phyloP scores from a whole-genome alignment of 2,888 invertebrate genomes.

The Cerastis rubricosa region DNA sequence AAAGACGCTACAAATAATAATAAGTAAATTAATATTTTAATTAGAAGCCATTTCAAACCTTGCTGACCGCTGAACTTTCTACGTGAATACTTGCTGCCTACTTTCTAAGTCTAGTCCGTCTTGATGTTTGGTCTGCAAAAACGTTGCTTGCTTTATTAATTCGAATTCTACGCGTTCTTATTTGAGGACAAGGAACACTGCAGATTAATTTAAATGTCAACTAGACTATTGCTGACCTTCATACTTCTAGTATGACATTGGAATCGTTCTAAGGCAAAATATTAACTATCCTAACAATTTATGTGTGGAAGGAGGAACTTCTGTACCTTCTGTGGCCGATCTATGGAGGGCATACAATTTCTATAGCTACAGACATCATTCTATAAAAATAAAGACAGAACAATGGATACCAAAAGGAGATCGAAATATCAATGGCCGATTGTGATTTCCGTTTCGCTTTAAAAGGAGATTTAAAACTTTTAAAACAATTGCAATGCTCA shows the following conservation, averaged over 20 bases:
- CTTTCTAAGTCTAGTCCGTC: slow-evolving; percentile 55
- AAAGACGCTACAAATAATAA: slow-evolving; percentile 32
- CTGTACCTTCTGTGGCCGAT: neutral
- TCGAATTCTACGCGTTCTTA: slow-evolving; percentile 34
- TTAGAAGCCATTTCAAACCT: slow-evolving; percentile 33
- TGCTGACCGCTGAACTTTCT: slow-evolving; percentile 56
- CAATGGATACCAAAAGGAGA: slow-evolving; percentile 31
- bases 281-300: neutral
- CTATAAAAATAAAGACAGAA: slow-evolving; percentile 39
- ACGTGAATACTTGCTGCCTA: slow-evolving; percentile 27
- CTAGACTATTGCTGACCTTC: slow-evolving; percentile 21
- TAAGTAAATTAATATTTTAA: slow-evolving; percentile 50
- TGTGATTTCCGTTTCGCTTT: slow-evolving; percentile 38
- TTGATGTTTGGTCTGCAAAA: slow-evolving; percentile 46
- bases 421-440: slow-evolving; percentile 29
- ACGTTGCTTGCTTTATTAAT: slow-evolving; percentile 40
- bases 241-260: slow-evolving; percentile 7
- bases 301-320: neutral
- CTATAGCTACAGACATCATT: slow-evolving; percentile 10
- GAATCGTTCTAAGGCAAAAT: slow-evolving; percentile 4
- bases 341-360: neutral
- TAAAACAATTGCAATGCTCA: slow-evolving; percentile 29
- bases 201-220: slow-evolving; percentile 42
- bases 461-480: slow-evolving; percentile 27
- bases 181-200: slow-evolving; percentile 11